Base-by-base conservation (phyloP, 1,140 invertebrate genomes). In the Oscheius sp. region DNA sequence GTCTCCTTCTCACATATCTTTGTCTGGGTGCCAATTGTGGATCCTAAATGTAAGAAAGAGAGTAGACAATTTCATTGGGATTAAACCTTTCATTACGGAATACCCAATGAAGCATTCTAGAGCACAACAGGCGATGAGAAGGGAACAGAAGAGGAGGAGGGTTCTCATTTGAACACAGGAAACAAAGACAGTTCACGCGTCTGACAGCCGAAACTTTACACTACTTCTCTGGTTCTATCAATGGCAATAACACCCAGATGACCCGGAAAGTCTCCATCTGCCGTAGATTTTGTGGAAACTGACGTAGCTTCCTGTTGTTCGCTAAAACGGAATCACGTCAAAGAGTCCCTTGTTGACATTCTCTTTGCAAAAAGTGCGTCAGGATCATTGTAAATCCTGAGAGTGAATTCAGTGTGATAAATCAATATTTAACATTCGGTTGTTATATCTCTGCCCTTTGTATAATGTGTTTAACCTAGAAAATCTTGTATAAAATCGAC, bases 51-150 rank as follows among this genome's bases (percentile, higher is more conserved):
- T 59, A 23, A 1, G 13, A 15, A 59, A 23, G 13, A 23, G 13
- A 10, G 0, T 23, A 13, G 13, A 20, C 55, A 45, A 18, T 23
- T 45, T 20, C 13, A 13, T 59, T 15, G 20, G 13, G 55, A 59
- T 13, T 23, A 13, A 28, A 59, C 61, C 61, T 7, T 63, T 13
- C 61, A 63, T 63, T 10, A 63, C 26, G 1, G 61, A 63, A 63
- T 63, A 63, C 10, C 61, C 61, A 63, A 32, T 63, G 31, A 15
- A 63, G 26, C 61, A 63, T 63, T 63, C 61, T 10, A 63, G 31
- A 32, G 10, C 20, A 34, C 15, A 32, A 18, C 18, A 26, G 1
- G 35, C 35, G n/a, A 32, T 32, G 15, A 63, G 15, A 4, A 55
- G 7, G 7, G 49, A 7, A 55, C 49, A 55, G 7, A 55, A 20